A percentile compares a stretch with the other conserved stretches of the same genome.
Evolutionary conservation across 2,797 vertebrate genomes (phyloP).

Genomic region (Galagoides demidoff): DNA sequence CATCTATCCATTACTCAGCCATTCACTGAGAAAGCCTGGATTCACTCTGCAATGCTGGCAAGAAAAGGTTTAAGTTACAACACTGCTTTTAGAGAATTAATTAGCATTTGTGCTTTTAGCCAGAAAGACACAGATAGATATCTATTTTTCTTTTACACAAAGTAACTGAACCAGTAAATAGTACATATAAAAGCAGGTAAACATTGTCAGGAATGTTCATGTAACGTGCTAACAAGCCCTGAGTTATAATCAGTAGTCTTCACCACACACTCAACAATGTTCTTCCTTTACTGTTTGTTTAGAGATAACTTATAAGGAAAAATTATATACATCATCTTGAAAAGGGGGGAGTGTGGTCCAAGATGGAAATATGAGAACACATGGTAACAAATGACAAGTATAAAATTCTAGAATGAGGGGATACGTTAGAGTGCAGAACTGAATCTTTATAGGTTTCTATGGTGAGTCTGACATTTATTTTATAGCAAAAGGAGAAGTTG

Average conservation of each 20-base stretch:
- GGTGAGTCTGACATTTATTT: neutral
- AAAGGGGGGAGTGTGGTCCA: neutral
- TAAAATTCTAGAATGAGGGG: neutral
- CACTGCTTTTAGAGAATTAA: constrained; percentile 11
- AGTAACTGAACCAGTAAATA: neutral
- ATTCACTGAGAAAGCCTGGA: neutral
- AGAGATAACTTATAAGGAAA: neutral
- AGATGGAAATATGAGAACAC: neutral
- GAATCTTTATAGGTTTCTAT: neutral
- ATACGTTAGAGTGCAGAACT: neutral
- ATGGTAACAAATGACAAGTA: neutral
- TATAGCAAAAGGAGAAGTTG: neutral
- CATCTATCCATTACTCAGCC: neutral
- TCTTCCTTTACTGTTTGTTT: neutral
- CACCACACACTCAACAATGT: neutral
- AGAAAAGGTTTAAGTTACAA: neutral
- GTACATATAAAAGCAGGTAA: neutral
- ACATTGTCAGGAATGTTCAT: neutral
- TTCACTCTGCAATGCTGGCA: neutral
- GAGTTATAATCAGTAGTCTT: neutral
- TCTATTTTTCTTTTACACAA: neutral
- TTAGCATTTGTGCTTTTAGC: neutral
- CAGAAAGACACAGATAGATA: neutral
- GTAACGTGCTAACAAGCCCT: neutral
- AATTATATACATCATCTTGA: neutral